Percentiles rank a stretch among this genome's conserved stretches.
Conservation (phyloP, 2,888 invertebrate species). For the Dolichomitus sp. region DNA sequence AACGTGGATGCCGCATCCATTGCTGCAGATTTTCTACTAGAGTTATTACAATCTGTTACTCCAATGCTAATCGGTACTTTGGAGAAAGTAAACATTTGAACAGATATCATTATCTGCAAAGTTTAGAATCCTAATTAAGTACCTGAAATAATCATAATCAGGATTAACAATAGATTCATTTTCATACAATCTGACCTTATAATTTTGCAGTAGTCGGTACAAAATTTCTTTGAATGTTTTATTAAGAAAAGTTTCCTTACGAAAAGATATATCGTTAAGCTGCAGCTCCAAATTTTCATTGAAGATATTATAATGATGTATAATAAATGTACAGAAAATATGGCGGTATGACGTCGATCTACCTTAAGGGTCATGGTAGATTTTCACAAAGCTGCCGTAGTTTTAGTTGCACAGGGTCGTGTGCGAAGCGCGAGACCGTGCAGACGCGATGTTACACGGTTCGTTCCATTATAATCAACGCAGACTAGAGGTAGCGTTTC, state of each 20-base stretch:
- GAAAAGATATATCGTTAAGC: no score
- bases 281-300: no score
- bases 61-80: neutral
- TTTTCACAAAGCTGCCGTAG: neutral
- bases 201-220: neutral
- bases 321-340: neutral
- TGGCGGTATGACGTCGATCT: neutral
- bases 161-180: neutral
- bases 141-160: neutral
- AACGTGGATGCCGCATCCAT: neutral
- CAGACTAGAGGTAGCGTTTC: slow-evolving; percentile 30
- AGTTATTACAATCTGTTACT: neutral
- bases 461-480: slow-evolving; percentile 64
- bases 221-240: neutral
- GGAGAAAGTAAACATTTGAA: neutral
- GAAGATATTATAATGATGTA: neutral
- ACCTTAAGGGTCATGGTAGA: neutral
- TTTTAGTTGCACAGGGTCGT: neutral
- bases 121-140: neutral
- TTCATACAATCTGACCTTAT: neutral
- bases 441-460: slow-evolving; percentile 30
- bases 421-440: neutral
- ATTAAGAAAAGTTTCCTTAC: no score
- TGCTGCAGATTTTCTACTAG: neutral
- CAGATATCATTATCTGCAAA: neutral